Percentiles rank a stretch among this genome's conserved stretches.
Evolutionary conservation across 2,888 invertebrate genomes (phyloP).

Genomic region (Esperia sulphurella): DNA sequence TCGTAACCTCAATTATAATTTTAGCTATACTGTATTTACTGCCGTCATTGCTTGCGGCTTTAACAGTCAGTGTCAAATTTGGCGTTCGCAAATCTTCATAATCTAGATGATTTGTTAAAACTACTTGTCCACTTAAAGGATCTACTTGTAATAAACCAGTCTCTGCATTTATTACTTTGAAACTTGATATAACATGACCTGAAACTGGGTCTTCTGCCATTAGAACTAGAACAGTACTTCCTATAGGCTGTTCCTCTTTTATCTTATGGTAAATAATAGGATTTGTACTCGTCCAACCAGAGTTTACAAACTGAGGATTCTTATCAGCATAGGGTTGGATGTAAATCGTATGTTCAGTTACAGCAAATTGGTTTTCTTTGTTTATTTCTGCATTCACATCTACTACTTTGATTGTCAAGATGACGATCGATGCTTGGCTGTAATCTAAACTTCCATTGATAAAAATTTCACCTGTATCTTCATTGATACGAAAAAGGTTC

Average conservation of each 20-base stretch:
- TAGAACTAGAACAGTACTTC: slow-evolving; percentile 83
- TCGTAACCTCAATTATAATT: slow-evolving; percentile 84
- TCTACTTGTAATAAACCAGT: slow-evolving; percentile 79
- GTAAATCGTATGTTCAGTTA: slow-evolving; percentile 86
- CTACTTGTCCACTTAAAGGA: slow-evolving; percentile 85
- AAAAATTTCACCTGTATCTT: slow-evolving; percentile 82
- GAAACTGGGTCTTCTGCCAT: slow-evolving; percentile 86
- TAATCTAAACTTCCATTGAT: slow-evolving; percentile 85
- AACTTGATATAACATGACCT: slow-evolving; percentile 80
- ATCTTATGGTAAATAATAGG: slow-evolving; percentile 83
- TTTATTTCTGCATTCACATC: slow-evolving; percentile 85
- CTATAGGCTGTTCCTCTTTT: slow-evolving; percentile 88
- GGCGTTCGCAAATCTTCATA: slow-evolving; percentile 85
- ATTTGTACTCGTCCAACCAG: slow-evolving; percentile 85
- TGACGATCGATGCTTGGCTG: slow-evolving; percentile 86
- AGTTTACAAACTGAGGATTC: slow-evolving; percentile 85
- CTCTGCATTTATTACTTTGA: slow-evolving; percentile 77
- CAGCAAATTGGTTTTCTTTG: slow-evolving; percentile 81
- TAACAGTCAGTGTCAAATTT: slow-evolving; percentile 77
- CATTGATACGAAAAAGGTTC: slow-evolving; percentile 84
- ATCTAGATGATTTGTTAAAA: slow-evolving; percentile 86
- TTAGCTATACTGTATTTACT: slow-evolving; percentile 82
- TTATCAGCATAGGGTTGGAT: slow-evolving; percentile 88
- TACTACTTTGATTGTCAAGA: slow-evolving; percentile 83
- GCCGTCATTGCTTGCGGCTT: slow-evolving; percentile 73